phyloP scores from a whole-genome alignment of 2,113 vertebrate species.

The Podarcis muralis region DNA sequence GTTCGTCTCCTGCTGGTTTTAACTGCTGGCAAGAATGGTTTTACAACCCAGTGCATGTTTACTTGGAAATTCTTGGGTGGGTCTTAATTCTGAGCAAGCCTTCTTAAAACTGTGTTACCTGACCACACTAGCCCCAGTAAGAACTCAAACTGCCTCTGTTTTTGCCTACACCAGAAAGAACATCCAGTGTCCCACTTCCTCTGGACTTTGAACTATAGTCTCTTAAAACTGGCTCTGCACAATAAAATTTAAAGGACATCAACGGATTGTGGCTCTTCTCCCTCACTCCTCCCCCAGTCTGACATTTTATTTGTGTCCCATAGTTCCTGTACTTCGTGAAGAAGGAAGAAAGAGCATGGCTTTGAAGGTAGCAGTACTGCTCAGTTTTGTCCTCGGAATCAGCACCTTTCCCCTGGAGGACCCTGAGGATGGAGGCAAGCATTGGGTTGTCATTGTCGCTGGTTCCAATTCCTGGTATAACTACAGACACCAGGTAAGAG shows the following conservation, averaged over 20 bases:
- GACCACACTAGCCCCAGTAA: not conserved
- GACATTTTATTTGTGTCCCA: not conserved
- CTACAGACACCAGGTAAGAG: constrained; percentile 93
- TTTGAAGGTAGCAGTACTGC: constrained; percentile 56
- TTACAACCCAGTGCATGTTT: not conserved
- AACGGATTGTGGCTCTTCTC: not conserved
- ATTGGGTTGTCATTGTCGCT: constrained; percentile 96
- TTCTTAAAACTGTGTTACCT: not conserved
- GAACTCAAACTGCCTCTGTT: not conserved
- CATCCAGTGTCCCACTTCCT: not conserved
- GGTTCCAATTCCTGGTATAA: constrained; percentile 95
- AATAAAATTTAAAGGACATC: not conserved
- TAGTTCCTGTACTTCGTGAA: not conserved
- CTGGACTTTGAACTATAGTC: not conserved
- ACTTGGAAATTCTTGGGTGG: not conserved
- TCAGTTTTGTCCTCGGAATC: constrained; percentile 70
- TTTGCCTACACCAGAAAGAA: not conserved
- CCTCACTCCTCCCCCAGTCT: not conserved
- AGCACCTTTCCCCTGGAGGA: constrained; percentile 67
- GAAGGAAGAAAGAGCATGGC: constrained; percentile 66
- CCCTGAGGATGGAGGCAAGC: constrained; percentile 80
- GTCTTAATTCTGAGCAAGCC: not conserved
- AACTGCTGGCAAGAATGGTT: not conserved
- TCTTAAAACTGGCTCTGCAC: not conserved
- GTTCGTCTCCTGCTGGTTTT: not conserved